Base-by-base conservation (phyloP, 92 coral and sea anemone genomes). In the Paragorgia papillata region DNA sequence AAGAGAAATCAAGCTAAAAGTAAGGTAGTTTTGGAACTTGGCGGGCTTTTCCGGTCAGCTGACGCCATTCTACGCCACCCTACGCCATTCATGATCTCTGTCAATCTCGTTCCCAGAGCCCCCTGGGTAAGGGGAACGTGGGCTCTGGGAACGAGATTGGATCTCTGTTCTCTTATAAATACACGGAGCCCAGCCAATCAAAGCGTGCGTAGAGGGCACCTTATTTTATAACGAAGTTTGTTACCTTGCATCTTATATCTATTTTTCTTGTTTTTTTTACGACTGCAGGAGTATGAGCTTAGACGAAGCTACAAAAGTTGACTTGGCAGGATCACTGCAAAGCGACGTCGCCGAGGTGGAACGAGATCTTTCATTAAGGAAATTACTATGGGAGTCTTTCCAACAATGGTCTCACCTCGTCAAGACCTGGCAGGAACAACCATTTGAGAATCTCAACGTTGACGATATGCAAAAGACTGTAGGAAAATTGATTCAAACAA, bases 401-500 rank as follows among this genome's bases (percentile, higher is more conserved):
- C 92, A 89, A 10, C 97, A 94, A 32, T 94, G 98, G 98, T 90
- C 85, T 79, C 87, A 88, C 9, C 76, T 94, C 28, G 95, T 91
- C 5, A 91, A 85, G 43, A 76, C 84, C 35, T 94, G 98, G 98
- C 76, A 89, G 55, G 88, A 83, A 65, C 83, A 91, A 9, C 85
- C 96, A 24, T 94, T 94, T 79, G 98, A 91, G 60, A 81, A 60
- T 24, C 85, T 94, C 19, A 86, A 86, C 57, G 88, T 86, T 18
- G 97, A 79, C 39, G 84, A 84, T 20, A 87, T 94, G 75, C 98
- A 94, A 74, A 89, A 86, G n/a, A 85, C 85, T 55, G 97, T 94
- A 57, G 75, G 89, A 4, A 85, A 96, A 80, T 91, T 91, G 62
- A 89, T 89, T 43, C 97, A 94, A 75, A 94, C 92, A 3, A 73